Percentiles rank a stretch among this genome's conserved stretches.
These are phyloP conservation scores for Protobothrops flavoviridis DNA, from an alignment of 2,113 vertebrate species.

Conservation along the genomic window DNA sequence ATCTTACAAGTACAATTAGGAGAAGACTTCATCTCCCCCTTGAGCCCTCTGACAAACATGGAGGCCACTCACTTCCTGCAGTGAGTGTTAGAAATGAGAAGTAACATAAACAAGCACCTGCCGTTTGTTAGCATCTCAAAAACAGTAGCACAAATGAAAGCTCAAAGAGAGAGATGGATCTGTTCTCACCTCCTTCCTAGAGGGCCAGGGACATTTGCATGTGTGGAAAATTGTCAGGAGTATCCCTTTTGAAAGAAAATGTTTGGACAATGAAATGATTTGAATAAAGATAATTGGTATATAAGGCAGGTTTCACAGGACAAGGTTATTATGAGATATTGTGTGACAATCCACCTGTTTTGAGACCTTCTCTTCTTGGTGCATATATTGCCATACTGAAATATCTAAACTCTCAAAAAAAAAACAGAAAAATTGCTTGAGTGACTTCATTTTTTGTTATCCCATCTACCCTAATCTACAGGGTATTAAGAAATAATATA, in stretches of 20 bases:
- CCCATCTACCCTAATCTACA: constrained; percentile 31
- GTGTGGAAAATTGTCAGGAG: no score
- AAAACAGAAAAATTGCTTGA: constrained; percentile 10
- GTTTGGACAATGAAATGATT: neutral
- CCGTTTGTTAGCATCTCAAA: neutral
- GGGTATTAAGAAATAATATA: constrained; percentile 5
- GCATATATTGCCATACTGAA: neutral
- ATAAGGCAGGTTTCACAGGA: neutral
- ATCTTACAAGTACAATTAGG: neutral
- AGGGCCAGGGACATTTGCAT: no score
- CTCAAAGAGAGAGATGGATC: neutral
- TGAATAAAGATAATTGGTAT: neutral
- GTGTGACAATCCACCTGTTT: neutral
- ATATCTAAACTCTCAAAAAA: neutral
- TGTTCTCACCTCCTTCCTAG: neutral
- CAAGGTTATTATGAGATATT: neutral
- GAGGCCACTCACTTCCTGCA: neutral
- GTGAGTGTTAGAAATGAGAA: neutral
- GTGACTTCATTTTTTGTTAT: neutral
- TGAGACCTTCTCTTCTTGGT: neutral
- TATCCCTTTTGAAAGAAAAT: neutral
- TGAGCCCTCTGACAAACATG: neutral
- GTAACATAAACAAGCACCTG: neutral
- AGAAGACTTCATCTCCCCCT: neutral
- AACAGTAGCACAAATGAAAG: neutral